These are phyloP conservation scores for Pristiophorus japonicus DNA, from an alignment of 2,113 vertebrate genomes.

Conservation along the genomic window DNA sequence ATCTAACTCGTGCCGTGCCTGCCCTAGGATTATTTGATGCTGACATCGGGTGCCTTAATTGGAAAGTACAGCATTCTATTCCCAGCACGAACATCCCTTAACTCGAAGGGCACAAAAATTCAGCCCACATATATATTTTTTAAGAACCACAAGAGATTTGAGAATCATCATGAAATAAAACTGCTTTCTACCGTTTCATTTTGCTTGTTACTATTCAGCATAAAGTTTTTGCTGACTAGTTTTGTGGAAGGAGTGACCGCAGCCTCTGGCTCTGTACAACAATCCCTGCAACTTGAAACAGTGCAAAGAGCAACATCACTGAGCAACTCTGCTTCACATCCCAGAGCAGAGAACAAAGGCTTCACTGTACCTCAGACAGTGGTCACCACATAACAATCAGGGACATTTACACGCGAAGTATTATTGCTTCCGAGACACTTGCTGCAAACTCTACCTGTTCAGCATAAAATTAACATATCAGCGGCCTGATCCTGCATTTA, in stretches of 20 bases:
- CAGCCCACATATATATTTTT: too few relatives aligned
- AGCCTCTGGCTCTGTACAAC: not conserved
- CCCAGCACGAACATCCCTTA: not conserved
- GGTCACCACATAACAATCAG: too few relatives aligned
- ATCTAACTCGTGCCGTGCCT: not conserved
- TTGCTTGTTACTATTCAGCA: not conserved
- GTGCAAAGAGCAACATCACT: not conserved
- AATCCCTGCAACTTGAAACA: not conserved
- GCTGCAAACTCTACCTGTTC: too few relatives aligned
- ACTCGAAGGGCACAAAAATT: not conserved
- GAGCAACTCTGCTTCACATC: not conserved
- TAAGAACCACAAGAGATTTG: not conserved
- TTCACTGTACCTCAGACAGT: too few relatives aligned
- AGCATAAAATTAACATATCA: too few relatives aligned
- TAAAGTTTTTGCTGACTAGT: not conserved
- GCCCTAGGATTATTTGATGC: not conserved
- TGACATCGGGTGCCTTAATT: not conserved
- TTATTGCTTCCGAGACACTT: too few relatives aligned
- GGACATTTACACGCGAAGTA: too few relatives aligned
- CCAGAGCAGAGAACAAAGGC: too few relatives aligned
- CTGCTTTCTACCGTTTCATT: not conserved
- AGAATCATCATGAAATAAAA: not conserved
- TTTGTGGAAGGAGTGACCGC: not conserved
- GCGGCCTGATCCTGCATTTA: not conserved
- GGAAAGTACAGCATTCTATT: not conserved